These are phyloP conservation scores for Nasonia vitripennis DNA, from an alignment of 1,140 invertebrate species.

Conservation along the genomic window DNA sequence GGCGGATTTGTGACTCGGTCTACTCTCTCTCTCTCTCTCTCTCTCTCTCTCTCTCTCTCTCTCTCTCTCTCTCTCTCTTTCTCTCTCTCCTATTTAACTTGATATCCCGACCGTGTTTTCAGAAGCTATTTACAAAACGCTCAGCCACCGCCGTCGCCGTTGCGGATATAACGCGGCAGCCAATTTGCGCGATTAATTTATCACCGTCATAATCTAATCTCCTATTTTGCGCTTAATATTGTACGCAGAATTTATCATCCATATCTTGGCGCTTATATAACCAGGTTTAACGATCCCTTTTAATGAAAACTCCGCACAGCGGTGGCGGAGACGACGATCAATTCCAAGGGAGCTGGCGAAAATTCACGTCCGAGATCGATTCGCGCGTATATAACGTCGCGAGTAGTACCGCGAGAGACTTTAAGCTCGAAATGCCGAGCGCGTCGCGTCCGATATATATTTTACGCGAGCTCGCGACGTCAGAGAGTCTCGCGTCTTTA, in stretches of 20 bases:
- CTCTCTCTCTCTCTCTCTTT: too few relatives aligned
- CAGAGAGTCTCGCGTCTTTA: background rate
- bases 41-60: too few relatives aligned
- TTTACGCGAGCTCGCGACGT: background rate
- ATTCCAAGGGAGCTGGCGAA: background rate
- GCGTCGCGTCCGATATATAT: background rate
- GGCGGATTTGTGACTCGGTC: background rate
- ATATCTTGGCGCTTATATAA: too few relatives aligned
- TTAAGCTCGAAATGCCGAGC: too few relatives aligned
- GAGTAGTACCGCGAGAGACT: too few relatives aligned
- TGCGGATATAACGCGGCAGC: background rate
- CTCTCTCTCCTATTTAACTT: background rate
- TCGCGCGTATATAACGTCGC: background rate
- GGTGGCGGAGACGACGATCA: background rate
- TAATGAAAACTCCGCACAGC: too few relatives aligned
- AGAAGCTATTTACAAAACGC: background rate
- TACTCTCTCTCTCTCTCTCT: too few relatives aligned
- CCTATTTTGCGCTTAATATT: background rate
- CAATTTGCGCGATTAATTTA: background rate
- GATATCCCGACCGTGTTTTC: background rate
- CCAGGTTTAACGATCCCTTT: too few relatives aligned
- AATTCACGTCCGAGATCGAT: background rate
- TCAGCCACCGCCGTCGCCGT: background rate
- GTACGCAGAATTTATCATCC: background rate
- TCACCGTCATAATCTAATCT: background rate